Base-by-base conservation (phyloP, 2,113 vertebrate genomes). In the Aplodontia rufa region DNA sequence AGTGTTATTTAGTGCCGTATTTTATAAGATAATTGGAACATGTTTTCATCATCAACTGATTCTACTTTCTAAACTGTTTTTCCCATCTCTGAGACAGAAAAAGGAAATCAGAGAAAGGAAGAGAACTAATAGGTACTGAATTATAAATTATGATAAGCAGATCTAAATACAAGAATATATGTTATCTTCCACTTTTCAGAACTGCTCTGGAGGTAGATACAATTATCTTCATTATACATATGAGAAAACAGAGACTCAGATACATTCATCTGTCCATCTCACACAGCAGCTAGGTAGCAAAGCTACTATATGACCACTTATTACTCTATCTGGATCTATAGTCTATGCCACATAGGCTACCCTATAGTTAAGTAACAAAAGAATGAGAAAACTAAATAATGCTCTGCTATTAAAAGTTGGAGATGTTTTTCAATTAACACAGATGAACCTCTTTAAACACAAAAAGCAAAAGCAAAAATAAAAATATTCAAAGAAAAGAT, bases 11-110 rank as follows among this genome's bases (percentile, higher is more conserved):
- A 84, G 30, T 14, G 72, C 24, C 76, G 1, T 58, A 78, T 95
- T 96, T 96, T 87, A 95, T 96, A 89, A 97, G 79, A 97, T 94
- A 88, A 96, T 88, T 92, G 83, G 85, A 97, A 97, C 0, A 8
- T 80, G 86, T 51, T 58, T 97, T 87, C 40, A 98, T 95, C 92
- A 93, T 85, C 28, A 97, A 91, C 75, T 72, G 69, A 87, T 94
- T 93, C 62, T 75, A 95, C 55, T 87, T 71, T 89, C 83, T 82
- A 32, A 95, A 80, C 32, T 64, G 30, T 78, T 55, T 80, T 45
- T 17, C 49, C 86, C 45, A 55, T 47, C 17, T 91, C 40, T 93
- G 13, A 45, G n/a, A 87, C 40, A 45, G 1, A 78, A 19, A 83
- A n/a, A n/a, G n/a, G n/a, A n/a, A 32, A n/a, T 96, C 32, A 95